Conservation (phyloP, 2,888 invertebrate species). For the Ptilodon capucinus region DNA sequence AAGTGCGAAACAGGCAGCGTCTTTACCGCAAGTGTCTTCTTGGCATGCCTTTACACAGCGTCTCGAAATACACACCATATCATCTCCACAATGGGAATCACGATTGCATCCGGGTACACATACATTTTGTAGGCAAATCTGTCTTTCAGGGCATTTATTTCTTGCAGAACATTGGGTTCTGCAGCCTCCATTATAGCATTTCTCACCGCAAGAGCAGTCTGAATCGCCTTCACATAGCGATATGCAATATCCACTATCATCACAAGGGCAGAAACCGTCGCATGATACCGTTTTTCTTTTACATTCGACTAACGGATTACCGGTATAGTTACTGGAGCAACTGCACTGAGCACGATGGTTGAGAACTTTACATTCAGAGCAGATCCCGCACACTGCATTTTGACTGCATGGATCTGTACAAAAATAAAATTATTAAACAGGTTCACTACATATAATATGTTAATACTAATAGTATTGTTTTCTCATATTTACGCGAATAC, state of each 20-base stretch:
- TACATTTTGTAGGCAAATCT: constrained; percentile 87
- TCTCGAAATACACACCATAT: constrained; percentile 86
- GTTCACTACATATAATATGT: too few species aligned
- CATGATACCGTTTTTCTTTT: constrained; percentile 87
- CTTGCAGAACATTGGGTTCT: constrained; percentile 86
- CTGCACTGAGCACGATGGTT: constrained; percentile 94
- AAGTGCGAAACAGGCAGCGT: constrained; percentile 90
- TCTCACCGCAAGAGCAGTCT: constrained; percentile 92
- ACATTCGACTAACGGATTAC: constrained; percentile 91
- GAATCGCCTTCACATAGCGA: constrained; percentile 84
- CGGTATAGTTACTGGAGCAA: constrained; percentile 90
- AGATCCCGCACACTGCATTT: constrained; percentile 89
- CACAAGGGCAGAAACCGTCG: constrained; percentile 90
- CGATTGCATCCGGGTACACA: constrained; percentile 91
- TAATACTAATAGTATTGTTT: too few species aligned
- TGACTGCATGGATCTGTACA: constrained; percentile 89
- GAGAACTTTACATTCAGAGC: constrained; percentile 91
- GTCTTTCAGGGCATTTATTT: constrained; percentile 88
- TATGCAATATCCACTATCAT: constrained; percentile 91
- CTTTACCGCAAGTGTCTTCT: constrained; percentile 88
- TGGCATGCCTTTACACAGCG: constrained; percentile 88
- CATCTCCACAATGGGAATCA: constrained; percentile 90
- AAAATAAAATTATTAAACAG: constrained; percentile 4
- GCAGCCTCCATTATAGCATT: constrained; percentile 88
- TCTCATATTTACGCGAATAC: too few species aligned